These are phyloP conservation scores for Siniperca scherzeri DNA, from an alignment of 2,797 vertebrate species.

Conservation along the genomic window DNA sequence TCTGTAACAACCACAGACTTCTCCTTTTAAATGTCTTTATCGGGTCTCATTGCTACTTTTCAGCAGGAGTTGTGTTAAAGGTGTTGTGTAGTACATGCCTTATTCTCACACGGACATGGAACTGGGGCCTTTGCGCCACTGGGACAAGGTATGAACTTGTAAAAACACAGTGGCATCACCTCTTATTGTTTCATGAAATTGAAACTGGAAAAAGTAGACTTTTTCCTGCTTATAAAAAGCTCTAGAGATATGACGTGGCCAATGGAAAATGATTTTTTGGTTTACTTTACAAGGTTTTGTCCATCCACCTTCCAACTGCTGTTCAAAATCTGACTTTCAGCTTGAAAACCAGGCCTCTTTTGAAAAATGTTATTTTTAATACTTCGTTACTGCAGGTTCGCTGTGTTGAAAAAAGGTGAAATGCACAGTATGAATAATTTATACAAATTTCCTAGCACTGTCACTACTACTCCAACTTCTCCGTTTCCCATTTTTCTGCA, in stretches of 20 bases:
- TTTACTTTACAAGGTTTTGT: conserved; percentile 51
- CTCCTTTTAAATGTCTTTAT: conserved; percentile 22
- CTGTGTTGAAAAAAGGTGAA: conserved; percentile 23
- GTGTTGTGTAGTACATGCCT: conserved; percentile 23
- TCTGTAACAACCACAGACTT: conserved; percentile 4
- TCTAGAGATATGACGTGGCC: conserved; percentile 48
- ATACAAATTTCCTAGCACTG: conserved; percentile 16
- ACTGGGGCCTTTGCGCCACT: conserved; percentile 28
- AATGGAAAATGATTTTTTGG: conserved; percentile 56
- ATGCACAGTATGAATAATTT: conserved; percentile 18
- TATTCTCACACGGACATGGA: conserved; percentile 30
- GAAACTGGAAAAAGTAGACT: conserved; percentile 46
- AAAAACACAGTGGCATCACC: conserved; percentile 53
- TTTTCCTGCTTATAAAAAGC: conserved; percentile 51
- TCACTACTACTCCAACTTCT: neutral
- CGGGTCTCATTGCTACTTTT: conserved; percentile 36
- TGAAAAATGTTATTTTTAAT: conserved; percentile 32
- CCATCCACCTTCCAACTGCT: conserved; percentile 37
- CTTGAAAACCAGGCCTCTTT: conserved; percentile 30
- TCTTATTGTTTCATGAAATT: conserved; percentile 65
- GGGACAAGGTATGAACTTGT: conserved; percentile 51
- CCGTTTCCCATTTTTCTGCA: conserved; percentile 19
- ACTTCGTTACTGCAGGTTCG: conserved; percentile 34
- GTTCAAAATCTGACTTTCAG: conserved; percentile 53
- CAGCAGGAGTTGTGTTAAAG: conserved; percentile 38